These are phyloP conservation scores for Xylocampa areola DNA, from an alignment of 2,888 invertebrate genomes.

Conservation along the genomic window DNA sequence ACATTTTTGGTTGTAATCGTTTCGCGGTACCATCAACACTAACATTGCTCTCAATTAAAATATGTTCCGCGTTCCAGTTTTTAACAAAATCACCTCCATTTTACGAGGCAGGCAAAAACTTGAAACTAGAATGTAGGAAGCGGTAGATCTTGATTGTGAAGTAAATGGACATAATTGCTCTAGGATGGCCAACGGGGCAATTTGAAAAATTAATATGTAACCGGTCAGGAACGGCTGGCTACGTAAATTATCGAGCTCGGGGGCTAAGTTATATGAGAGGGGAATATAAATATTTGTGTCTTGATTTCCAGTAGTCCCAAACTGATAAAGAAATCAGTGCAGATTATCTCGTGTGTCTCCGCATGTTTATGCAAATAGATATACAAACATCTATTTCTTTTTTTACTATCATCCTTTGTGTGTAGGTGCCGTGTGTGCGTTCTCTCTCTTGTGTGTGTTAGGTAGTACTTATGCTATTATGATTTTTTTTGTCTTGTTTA, in stretches of 20 bases:
- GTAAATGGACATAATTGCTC: conserved; percentile 53
- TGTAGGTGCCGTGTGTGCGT: too few relatives aligned
- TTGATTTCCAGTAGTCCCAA: too few relatives aligned
- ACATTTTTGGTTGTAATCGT: background rate
- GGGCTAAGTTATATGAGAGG: conserved; percentile 11
- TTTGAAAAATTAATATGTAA: conserved; percentile 53
- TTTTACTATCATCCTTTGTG: too few relatives aligned
- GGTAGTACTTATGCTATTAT: too few relatives aligned
- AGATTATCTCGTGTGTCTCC: too few relatives aligned
- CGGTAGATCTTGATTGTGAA: conserved; percentile 54
- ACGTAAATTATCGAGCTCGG: conserved; percentile 48
- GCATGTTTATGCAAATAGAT: too few relatives aligned
- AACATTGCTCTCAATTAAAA: conserved; percentile 28
- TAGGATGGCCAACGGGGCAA: conserved; percentile 42
- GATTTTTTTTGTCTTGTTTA: too few relatives aligned
- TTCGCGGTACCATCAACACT: conserved; percentile 14
- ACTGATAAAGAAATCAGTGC: too few relatives aligned
- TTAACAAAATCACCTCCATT: conserved; percentile 27
- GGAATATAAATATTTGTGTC: conserved; percentile 14
- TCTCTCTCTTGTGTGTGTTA: too few relatives aligned
- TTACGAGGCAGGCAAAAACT: conserved; percentile 45
- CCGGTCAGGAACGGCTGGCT: conserved; percentile 25
- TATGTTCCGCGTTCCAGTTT: conserved; percentile 23
- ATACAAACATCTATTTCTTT: too few relatives aligned
- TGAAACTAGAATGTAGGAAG: conserved; percentile 45